Conservation (phyloP, 2,113 vertebrate species). For the Hippocampus abdominalis region DNA sequence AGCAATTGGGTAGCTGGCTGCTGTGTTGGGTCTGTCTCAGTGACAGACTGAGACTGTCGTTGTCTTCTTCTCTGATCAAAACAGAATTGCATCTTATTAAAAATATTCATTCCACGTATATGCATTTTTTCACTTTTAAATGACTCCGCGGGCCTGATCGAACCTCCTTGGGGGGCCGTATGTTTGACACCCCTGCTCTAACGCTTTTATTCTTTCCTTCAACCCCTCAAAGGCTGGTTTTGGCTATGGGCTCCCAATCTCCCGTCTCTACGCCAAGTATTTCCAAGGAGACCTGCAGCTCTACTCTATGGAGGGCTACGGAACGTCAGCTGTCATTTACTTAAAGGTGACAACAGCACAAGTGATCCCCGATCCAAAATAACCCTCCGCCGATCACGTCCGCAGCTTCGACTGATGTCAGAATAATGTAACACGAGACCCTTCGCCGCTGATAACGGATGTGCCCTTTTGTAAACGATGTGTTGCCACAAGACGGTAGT, state of each 20-base stretch:
- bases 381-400: not conserved
- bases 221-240: slow-evolving; percentile 84
- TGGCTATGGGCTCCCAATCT: slow-evolving; percentile 95
- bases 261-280: slow-evolving; percentile 95
- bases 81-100: too few relatives aligned
- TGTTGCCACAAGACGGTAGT: not conserved
- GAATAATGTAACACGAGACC: not conserved
- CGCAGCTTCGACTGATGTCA: not conserved
- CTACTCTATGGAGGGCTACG: slow-evolving; percentile 92
- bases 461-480: slow-evolving; percentile 1
- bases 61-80: too few relatives aligned
- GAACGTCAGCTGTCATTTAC: slow-evolving; percentile 93
- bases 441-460: not conserved
- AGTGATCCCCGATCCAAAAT: not conserved
- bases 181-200: too few relatives aligned
- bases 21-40: too few relatives aligned
- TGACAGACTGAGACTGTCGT: too few relatives aligned
- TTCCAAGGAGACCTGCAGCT: slow-evolving; percentile 97
- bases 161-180: too few relatives aligned
- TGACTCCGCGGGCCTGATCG: too few relatives aligned
- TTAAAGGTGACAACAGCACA: slow-evolving; percentile 79
- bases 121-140: too few relatives aligned
- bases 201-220: not conserved
- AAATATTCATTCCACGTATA: too few relatives aligned
- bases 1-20: too few relatives aligned